Conservation (phyloP, 2,113 vertebrate genomes). For the Eudyptes chrysolophus region DNA sequence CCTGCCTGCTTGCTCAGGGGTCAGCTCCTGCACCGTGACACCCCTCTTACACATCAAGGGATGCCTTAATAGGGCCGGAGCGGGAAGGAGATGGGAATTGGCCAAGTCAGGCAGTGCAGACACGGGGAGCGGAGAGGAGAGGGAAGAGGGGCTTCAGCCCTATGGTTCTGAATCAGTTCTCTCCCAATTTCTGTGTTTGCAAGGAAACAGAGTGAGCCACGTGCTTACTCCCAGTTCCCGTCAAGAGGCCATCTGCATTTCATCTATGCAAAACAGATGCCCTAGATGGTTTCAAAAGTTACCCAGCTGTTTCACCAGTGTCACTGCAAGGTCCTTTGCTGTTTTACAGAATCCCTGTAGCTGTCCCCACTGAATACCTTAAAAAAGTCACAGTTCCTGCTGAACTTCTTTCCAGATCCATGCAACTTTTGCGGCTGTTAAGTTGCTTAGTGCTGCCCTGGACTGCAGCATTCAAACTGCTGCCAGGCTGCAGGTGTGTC, state of each 20-base stretch:
- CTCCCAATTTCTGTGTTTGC: not conserved
- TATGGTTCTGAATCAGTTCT: not conserved
- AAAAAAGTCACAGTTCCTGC: not conserved
- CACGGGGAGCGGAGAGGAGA: fast-evolving
- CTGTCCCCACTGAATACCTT: not conserved
- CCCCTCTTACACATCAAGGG: not conserved
- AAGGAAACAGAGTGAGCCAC: not conserved
- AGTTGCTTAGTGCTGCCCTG: not conserved
- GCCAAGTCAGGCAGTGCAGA: not conserved
- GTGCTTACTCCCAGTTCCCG: not conserved
- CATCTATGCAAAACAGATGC: not conserved
- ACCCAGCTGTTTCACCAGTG: not conserved
- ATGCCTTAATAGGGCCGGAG: fast-evolving
- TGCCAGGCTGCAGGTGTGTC: not conserved
- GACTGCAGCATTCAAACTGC: not conserved
- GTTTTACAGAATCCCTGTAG: not conserved
- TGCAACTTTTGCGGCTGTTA: too few species aligned
- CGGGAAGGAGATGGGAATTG: not conserved
- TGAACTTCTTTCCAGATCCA: not conserved
- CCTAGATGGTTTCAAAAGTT: not conserved
- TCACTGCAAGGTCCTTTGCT: not conserved
- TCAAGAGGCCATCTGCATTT: not conserved
- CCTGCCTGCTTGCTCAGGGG: not conserved
- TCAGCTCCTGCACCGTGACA: not conserved
- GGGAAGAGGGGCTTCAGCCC: not conserved